phyloP scores from a whole-genome alignment of 2,888 invertebrate genomes.

The Lordiphosa fenestrarum region DNA sequence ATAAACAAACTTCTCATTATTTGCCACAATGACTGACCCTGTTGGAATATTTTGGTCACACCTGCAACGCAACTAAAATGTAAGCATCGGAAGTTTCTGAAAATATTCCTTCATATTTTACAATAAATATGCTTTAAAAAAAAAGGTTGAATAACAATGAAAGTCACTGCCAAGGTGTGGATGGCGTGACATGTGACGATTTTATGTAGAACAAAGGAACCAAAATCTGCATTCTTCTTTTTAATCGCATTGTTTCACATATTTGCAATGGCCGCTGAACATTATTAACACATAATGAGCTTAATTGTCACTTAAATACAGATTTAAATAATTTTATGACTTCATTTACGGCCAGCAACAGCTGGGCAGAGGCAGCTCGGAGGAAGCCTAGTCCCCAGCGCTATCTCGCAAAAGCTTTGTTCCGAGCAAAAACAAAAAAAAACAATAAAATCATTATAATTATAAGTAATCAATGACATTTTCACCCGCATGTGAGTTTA shows the following conservation, averaged over 20 bases:
- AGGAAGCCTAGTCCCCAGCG: slow-evolving; percentile 17
- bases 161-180: slow-evolving; percentile 10
- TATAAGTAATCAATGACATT: slow-evolving; percentile 54
- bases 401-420: slow-evolving; percentile 30
- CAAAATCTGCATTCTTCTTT: no score
- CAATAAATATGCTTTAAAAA: no score
- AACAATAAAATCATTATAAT: slow-evolving; percentile 31
- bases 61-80: no score
- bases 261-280: slow-evolving; percentile 53
- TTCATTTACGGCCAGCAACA: slow-evolving; percentile 43
- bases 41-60: no score
- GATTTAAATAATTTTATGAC: slow-evolving; percentile 70
- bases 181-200: slow-evolving; percentile 9
- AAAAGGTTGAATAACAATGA: no score
- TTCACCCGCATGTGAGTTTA: slow-evolving; percentile 45
- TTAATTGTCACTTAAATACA: slow-evolving; percentile 68
- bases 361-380: slow-evolving; percentile 1
- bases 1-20: no score
- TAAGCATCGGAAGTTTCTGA: no score
- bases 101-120: no score
- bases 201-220: no score
- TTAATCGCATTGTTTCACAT: not conserved
- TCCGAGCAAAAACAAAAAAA: slow-evolving; percentile 8
- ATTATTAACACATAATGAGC: slow-evolving; percentile 50
- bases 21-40: no score